phyloP scores from a whole-genome alignment of 2,888 invertebrate genomes.

The Leptogaster cylindrica region DNA sequence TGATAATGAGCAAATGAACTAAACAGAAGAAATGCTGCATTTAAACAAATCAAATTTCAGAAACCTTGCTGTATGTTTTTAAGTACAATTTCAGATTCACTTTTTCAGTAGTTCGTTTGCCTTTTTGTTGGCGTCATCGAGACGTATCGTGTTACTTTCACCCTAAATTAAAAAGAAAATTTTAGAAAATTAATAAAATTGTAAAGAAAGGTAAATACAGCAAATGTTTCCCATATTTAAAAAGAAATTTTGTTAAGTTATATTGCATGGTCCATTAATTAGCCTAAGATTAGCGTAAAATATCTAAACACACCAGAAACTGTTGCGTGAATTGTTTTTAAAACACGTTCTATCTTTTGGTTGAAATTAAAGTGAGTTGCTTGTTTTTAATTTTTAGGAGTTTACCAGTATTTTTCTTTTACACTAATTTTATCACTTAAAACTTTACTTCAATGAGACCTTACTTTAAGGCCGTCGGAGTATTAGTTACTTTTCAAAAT shows the following conservation, averaged over 20 bases:
- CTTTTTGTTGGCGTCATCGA: slow-evolving; percentile 60
- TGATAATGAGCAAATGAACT: not conserved
- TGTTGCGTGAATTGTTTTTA: too few relatives aligned
- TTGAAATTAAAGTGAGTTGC: too few relatives aligned
- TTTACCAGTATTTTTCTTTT: too few relatives aligned
- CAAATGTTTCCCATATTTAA: not conserved
- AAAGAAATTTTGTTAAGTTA: not conserved
- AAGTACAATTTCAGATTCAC: slow-evolving; percentile 47
- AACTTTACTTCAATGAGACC: too few relatives aligned
- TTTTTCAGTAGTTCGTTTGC: slow-evolving; percentile 60
- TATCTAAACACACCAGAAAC: too few relatives aligned
- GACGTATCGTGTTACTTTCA: slow-evolving; percentile 44
- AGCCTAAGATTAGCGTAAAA: too few relatives aligned
- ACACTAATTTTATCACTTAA: too few relatives aligned
- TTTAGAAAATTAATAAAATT: not conserved
- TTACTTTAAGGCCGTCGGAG: too few relatives aligned
- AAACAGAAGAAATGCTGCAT: not conserved
- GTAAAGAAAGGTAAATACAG: slow-evolving; percentile 28
- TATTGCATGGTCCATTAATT: not conserved
- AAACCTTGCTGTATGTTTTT: not conserved
- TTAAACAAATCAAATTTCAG: not conserved
- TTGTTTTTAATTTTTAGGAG: too few relatives aligned
- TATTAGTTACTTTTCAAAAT: too few relatives aligned
- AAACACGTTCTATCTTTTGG: too few relatives aligned
- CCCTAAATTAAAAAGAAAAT: slow-evolving; percentile 45